Evolutionary conservation across 2,113 vertebrate genomes (phyloP).

Genomic region (Sebastes schlegelii): DNA sequence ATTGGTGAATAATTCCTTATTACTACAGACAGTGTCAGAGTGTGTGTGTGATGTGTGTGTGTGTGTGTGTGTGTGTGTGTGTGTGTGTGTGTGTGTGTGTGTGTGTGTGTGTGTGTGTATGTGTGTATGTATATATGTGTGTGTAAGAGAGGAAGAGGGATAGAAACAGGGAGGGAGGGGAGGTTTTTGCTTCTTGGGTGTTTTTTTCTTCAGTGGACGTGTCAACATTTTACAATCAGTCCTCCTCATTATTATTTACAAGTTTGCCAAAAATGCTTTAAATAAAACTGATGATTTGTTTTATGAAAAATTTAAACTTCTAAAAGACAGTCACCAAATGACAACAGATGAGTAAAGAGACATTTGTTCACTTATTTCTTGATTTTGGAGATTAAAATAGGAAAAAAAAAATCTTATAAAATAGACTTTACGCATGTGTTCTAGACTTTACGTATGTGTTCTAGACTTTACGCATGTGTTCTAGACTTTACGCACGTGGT

Average conservation of each 20-base stretch:
- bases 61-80: slow-evolving; percentile 3
- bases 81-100: slow-evolving; percentile 7
- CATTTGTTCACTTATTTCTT: neutral
- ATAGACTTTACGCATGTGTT: neutral
- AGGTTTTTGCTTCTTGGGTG: slow-evolving; percentile 35
- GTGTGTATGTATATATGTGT: slow-evolving; percentile 12
- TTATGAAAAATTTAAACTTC: neutral
- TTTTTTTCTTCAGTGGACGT: slow-evolving; percentile 39
- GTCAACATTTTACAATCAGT: slow-evolving; percentile 41
- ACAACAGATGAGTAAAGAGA: neutral
- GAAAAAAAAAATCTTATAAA: neutral
- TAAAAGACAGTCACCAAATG: neutral
- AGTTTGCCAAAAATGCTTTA: neutral
- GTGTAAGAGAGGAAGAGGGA: slow-evolving; percentile 39
- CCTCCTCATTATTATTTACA: neutral
- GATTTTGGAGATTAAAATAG: neutral
- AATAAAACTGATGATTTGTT: neutral
- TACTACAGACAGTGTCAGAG: slow-evolving; percentile 20
- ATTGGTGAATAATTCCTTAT: slow-evolving; percentile 44
- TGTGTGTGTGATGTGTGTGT: slow-evolving; percentile 13
- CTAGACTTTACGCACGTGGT: slow-evolving; percentile 33
- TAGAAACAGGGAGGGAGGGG: slow-evolving; percentile 56
- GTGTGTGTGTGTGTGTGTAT: neutral
- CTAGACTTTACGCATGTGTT: neutral
- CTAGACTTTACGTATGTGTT: no score